A percentile compares a stretch with the other conserved stretches of the same genome.
These are phyloP conservation scores for Edolisoma coerulescens DNA, from an alignment of 2,113 vertebrate genomes.

Conservation along the genomic window DNA sequence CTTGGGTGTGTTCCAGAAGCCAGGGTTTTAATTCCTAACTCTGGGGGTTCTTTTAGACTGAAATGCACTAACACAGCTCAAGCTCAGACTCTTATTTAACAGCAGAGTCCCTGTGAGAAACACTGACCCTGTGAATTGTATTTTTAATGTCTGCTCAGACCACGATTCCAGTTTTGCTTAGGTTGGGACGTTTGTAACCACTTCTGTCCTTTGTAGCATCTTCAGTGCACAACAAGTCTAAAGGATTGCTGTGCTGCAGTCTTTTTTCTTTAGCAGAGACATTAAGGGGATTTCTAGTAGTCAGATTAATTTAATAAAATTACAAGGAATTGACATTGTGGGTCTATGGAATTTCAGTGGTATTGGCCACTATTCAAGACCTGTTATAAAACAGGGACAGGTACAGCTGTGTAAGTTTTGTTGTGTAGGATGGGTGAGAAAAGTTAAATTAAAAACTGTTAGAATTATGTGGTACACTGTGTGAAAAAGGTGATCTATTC, in stretches of 20 bases:
- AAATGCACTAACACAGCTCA: neutral
- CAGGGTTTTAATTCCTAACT: neutral
- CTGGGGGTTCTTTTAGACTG: neutral
- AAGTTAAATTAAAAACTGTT: neutral
- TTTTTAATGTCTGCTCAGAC: neutral
- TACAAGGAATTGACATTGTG: neutral
- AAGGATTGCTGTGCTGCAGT: neutral
- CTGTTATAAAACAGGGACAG: neutral
- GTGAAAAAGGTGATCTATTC: neutral
- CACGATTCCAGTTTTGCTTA: neutral
- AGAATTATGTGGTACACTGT: neutral
- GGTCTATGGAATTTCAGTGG: neutral
- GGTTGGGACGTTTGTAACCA: neutral
- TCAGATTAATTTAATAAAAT: neutral
- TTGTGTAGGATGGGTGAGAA: neutral
- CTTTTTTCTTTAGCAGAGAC: neutral
- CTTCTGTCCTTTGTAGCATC: neutral
- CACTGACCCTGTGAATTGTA: neutral
- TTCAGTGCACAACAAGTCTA: neutral
- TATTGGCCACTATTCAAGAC: neutral
- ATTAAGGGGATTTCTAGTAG: neutral
- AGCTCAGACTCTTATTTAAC: neutral
- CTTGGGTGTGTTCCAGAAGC: neutral
- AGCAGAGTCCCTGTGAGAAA: neutral
- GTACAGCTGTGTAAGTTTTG: neutral